Base-by-base conservation (phyloP, 2,888 invertebrate species). In the Oeneis ivallda region DNA sequence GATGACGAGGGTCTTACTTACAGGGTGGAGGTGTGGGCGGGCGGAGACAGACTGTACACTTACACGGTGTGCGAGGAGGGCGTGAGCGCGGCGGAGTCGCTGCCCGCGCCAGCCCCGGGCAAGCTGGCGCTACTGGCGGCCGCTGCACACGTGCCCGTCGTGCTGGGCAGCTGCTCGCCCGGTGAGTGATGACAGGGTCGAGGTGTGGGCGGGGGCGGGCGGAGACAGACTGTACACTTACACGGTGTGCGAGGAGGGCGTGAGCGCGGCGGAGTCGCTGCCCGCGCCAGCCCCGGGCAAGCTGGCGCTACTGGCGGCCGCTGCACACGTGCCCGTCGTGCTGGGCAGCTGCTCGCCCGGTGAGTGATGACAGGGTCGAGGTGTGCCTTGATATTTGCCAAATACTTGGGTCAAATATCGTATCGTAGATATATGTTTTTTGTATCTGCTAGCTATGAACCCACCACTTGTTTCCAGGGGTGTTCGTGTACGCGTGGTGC, bases 151-250 rank as follows among this genome's bases (percentile, higher is more conserved):
- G 93, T 93, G 39, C 93, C 88, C 2, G 92, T 91, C 53, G 94
- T 97, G 9, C 95, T 96, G 87, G 96, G 96, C 0, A 98, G 97
- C 77, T 95, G 96, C 1, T 95, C 96, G 82, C 98, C 98, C 9
- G 96, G 94, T 94, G 71, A 75, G 75, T 69, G 97, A n/a, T n/a
- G n/a, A 11, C 13, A 94, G 94, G 1, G 93, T 95, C 75, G 96
- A 97, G 80, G 84, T 98, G 15, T 98, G 98, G 98, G 96, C 97
- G 74, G 98, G 98, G n/a, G n/a, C n/a, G 97, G 75, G 97, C 0
- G 97, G 97, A 75, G 97, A 96, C 0, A 94, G 94, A 62, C 94
- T 98, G 71, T 94, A 95, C 58, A 94, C 97, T 32, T 98, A 97
- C 82, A 92, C 94, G 0, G 26, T 5, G 26, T 26, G 91, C 26